Conservation (phyloP, 1,140 invertebrate genomes). For the Lepidurus packardi region DNA sequence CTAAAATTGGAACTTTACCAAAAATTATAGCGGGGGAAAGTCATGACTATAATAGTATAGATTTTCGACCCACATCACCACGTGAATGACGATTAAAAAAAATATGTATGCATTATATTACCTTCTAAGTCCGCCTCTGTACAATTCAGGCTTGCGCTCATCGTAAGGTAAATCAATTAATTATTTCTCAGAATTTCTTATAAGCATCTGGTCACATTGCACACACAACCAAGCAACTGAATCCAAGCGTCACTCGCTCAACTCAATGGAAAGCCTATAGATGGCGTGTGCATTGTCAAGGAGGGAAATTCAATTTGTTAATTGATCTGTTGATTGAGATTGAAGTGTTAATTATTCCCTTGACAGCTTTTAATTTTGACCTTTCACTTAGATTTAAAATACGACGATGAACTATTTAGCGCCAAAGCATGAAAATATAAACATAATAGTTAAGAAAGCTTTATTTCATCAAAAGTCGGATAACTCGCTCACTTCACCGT, state of each 20-base stretch:
- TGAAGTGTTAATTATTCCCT: no score
- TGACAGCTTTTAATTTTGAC: no score
- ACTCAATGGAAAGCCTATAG: no score
- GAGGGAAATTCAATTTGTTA: no score
- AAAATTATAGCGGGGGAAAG: no score
- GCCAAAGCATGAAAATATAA: not conserved
- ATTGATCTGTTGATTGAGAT: no score
- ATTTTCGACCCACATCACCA: not conserved
- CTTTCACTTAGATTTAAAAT: no score
- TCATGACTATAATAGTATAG: not conserved
- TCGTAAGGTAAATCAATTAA: not conserved
- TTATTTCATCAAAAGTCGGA: not conserved
- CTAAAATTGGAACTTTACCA: no score
- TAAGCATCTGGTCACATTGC: not conserved
- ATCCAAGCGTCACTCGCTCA: not conserved
- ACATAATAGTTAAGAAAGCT: not conserved
- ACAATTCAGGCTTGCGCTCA: not conserved
- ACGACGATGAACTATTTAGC: not conserved
- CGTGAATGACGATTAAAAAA: not conserved
- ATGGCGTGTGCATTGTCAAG: no score
- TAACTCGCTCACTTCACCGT: not conserved
- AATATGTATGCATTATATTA: not conserved
- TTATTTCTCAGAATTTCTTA: not conserved
- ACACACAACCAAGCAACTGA: not conserved
- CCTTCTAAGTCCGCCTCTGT: conserved; percentile 8